A percentile compares a stretch with the other conserved stretches of the same genome.
Evolutionary conservation across 2,888 invertebrate genomes (phyloP).

Genomic region (Thyatira batis): DNA sequence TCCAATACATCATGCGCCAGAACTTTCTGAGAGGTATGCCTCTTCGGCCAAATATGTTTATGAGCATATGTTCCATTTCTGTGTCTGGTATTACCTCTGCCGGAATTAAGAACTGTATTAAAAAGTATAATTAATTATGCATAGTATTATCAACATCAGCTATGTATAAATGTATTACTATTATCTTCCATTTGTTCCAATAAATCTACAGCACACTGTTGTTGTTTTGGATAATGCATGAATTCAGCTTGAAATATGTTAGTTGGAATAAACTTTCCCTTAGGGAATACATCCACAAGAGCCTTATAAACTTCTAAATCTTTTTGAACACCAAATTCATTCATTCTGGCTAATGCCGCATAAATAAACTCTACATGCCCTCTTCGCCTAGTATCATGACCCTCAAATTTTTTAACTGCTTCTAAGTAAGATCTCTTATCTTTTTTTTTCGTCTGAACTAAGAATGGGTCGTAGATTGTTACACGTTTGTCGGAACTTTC

Average conservation of each 20-base stretch:
- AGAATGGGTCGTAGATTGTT: constrained; percentile 72
- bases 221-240: constrained; percentile 97
- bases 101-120: constrained; percentile 20
- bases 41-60: constrained; percentile 91
- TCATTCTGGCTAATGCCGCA: constrained; percentile 93
- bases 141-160: not conserved
- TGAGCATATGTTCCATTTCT: constrained; percentile 91
- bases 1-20: constrained; percentile 94
- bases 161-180: constrained; percentile 73
- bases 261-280: constrained; percentile 92
- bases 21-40: constrained; percentile 88
- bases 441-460: constrained; percentile 76
- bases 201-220: constrained; percentile 94
- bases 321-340: constrained; percentile 93
- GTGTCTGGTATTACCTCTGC: constrained; percentile 94
- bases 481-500: constrained; percentile 66
- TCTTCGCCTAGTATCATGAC: constrained; percentile 85
- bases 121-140: constrained; percentile 17
- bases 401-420: constrained; percentile 88
- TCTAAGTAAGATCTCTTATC: constrained; percentile 86
- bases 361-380: constrained; percentile 98
- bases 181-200: constrained; percentile 97
- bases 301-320: constrained; percentile 94
- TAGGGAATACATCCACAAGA: constrained; percentile 92
- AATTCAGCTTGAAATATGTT: constrained; percentile 94